Conservation (phyloP, 2,888 invertebrate species). For the Hirtodrosophila alboralis region DNA sequence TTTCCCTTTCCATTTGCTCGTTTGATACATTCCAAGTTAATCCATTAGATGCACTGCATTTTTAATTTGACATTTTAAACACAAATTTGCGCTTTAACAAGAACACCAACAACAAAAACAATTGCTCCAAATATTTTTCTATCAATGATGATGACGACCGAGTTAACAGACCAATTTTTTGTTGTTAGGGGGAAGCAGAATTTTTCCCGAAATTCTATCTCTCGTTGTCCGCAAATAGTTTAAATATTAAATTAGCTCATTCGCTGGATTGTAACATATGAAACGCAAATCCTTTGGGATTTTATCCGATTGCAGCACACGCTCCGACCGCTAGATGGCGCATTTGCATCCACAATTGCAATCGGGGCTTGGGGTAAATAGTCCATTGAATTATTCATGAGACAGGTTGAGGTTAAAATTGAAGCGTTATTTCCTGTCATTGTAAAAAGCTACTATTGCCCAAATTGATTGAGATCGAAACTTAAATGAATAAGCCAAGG, state of each 20-base stretch:
- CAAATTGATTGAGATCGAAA: conserved; percentile 30
- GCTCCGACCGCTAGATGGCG: conserved; percentile 43
- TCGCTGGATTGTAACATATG: conserved; percentile 30
- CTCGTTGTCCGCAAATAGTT: conserved; percentile 51
- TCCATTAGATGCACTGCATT: conserved; percentile 76
- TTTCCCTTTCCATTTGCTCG: too few relatives aligned
- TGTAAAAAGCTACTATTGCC: conserved; percentile 22
- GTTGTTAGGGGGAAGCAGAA: conserved; percentile 8
- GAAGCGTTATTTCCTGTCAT: conserved; percentile 23
- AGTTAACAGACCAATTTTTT: conserved; percentile 18
- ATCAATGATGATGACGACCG: conserved; percentile 5
- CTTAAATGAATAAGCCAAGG: too few relatives aligned
- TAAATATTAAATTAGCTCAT: conserved; percentile 61
- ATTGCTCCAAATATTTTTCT: conserved; percentile 15
- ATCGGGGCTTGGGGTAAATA: conserved; percentile 5
- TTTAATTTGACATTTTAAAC: conserved; percentile 76
- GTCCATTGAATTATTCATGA: conserved; percentile 48
- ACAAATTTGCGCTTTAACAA: conserved; percentile 55
- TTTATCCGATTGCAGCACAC: conserved; percentile 3
- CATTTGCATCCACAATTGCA: conserved; percentile 49
- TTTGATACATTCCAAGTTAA: conserved; percentile 68
- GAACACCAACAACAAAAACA: conserved; percentile 28
- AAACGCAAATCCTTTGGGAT: conserved; percentile 10
- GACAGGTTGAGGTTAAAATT: conserved; percentile 50
- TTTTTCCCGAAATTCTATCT: conserved; percentile 8